A percentile compares a stretch with the other conserved stretches of the same genome.
phyloP scores from a whole-genome alignment of 2,888 invertebrate species.

The Torymus aiolomorphi region DNA sequence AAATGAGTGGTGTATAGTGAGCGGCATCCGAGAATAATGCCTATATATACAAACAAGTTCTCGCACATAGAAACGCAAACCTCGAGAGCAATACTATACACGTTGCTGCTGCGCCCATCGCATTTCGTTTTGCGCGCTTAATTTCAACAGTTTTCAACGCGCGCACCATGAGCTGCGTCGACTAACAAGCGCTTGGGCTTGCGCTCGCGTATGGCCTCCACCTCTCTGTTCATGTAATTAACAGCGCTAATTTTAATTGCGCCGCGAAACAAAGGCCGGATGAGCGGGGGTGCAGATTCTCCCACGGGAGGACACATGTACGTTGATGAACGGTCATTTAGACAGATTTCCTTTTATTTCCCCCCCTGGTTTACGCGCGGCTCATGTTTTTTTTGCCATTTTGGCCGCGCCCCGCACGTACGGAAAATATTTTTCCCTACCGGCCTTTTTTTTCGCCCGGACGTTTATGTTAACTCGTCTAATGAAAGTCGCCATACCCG shows the following conservation, averaged over 20 bases:
- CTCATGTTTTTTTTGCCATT: not conserved
- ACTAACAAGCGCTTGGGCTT: constrained; percentile 68
- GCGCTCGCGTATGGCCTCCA: constrained; percentile 35
- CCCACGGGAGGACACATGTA: constrained; percentile 66
- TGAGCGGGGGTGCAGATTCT: constrained; percentile 64
- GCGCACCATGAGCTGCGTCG: constrained; percentile 24
- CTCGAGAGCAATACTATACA: constrained; percentile 55
- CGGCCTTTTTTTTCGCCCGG: not conserved
- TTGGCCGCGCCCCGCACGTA: not conserved
- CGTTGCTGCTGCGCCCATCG: constrained; percentile 65
- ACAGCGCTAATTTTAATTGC: constrained; percentile 75
- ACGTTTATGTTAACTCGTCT: constrained; percentile 44
- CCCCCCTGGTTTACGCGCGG: not conserved
- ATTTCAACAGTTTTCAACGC: constrained; percentile 69
- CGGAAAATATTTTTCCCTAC: constrained; percentile 38
- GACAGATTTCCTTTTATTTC: constrained; percentile 63
- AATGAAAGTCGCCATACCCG: constrained; percentile 38
- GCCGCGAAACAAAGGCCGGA: constrained; percentile 72
- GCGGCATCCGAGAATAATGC: no score
- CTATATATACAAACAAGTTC: no score
- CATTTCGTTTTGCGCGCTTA: constrained; percentile 69
- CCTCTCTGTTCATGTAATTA: constrained; percentile 69
- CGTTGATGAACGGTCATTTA: constrained; percentile 73
- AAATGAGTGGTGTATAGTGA: no score
- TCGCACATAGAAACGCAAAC: not conserved